A percentile compares a stretch with the other conserved stretches of the same genome.
These are phyloP conservation scores for Euura saliciscinereae DNA, from an alignment of 1,140 invertebrate genomes.

Conservation along the genomic window DNA sequence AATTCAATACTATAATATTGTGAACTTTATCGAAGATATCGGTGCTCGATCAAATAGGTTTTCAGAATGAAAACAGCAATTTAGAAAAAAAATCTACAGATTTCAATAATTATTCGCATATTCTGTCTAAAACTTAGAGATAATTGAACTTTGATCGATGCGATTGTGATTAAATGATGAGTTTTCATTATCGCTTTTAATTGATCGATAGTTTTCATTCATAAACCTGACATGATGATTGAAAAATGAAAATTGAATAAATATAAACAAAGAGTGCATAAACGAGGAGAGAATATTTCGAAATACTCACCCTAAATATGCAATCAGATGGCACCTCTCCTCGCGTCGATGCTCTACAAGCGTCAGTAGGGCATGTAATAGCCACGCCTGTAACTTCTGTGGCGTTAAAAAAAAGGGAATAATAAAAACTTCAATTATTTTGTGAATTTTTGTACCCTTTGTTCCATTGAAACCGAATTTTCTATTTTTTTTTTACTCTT, in stretches of 20 bases:
- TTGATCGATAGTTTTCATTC: not conserved
- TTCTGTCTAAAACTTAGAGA: no score
- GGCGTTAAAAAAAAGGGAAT: conserved; percentile 25
- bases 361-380: conserved; percentile 61
- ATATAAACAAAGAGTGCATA: not conserved
- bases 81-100: no score
- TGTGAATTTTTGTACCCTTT: conserved; percentile 13
- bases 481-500: conserved; percentile 25
- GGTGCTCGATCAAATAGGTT: not conserved
- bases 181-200: no score
- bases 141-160: no score
- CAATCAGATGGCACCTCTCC: conserved; percentile 5
- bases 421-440: conserved; percentile 13
- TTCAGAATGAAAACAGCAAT: not conserved
- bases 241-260: not conserved
- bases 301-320: conserved; percentile 7
- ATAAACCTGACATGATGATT: not conserved
- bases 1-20: not conserved
- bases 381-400: conserved; percentile 56
- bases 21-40: not conserved
- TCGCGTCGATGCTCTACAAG: conserved; percentile 34
- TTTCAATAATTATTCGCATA: no score
- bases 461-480: conserved; percentile 12
- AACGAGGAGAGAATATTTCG: not conserved
- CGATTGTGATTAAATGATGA: not conserved